Conservation (phyloP, 1,140 invertebrate species). For the Brachionus rubens region DNA sequence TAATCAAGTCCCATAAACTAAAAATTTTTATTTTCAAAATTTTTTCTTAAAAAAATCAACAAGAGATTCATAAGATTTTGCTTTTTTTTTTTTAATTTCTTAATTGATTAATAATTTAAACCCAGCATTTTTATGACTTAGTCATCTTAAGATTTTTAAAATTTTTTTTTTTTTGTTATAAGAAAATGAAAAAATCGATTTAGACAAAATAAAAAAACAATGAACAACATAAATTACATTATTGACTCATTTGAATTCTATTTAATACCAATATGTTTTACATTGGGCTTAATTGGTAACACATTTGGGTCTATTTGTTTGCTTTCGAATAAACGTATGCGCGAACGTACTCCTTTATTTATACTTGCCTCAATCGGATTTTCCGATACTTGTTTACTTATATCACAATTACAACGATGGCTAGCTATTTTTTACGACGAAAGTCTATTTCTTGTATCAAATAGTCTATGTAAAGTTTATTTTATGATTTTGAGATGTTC, state of each 20-base stretch:
- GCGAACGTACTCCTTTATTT: conserved; percentile 4
- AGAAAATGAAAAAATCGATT: not conserved
- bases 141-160: too few species aligned
- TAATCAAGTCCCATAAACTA: too few species aligned
- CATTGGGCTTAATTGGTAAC: conserved; percentile 1
- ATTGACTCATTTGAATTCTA: not conserved
- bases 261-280: conserved; percentile 16
- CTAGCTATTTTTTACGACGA: not conserved
- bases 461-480: conserved; percentile 26
- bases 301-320: conserved; percentile 22
- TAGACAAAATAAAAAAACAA: not conserved
- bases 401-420: conserved; percentile 23
- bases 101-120: too few species aligned
- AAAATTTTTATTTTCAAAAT: too few species aligned
- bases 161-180: too few species aligned
- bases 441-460: not conserved
- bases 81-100: too few species aligned
- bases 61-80: too few species aligned
- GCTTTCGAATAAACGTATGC: not conserved
- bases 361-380: not conserved
- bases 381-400: not conserved
- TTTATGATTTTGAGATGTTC: conserved; percentile 27
- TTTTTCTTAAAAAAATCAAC: too few species aligned
- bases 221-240: not conserved
- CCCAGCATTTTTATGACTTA: too few species aligned